phyloP scores from a whole-genome alignment of 2,888 invertebrate species.

The Merodon equestris region DNA sequence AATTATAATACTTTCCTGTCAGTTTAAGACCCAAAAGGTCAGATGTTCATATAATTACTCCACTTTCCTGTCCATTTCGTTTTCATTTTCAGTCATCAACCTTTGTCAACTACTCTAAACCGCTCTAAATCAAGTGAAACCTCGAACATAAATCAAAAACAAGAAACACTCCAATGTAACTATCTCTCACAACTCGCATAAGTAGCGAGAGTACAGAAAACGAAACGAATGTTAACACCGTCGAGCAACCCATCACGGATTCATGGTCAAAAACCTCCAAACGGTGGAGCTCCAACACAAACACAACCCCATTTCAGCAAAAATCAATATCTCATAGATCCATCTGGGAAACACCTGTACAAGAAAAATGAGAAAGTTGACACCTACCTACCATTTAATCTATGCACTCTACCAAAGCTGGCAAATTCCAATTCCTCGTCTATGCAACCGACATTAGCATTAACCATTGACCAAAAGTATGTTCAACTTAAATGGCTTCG shows the following conservation, averaged over 20 bases:
- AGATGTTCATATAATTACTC: too few species aligned
- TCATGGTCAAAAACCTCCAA: constrained; percentile 52
- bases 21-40: too few species aligned
- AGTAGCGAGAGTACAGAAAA: constrained; percentile 13
- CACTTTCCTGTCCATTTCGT: too few species aligned
- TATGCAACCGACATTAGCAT: constrained; percentile 61
- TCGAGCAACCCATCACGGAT: constrained; percentile 31
- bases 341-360: constrained; percentile 52
- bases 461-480: constrained; percentile 55
- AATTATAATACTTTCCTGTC: too few species aligned
- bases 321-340: constrained; percentile 11
- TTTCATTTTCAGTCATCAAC: neutral
- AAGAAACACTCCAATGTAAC: constrained; percentile 3
- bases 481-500: constrained; percentile 50
- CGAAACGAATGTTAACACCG: constrained; percentile 10
- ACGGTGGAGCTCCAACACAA: too few species aligned
- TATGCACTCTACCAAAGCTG: constrained; percentile 43
- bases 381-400: constrained; percentile 58
- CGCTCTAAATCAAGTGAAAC: constrained; percentile 34
- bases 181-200: constrained; percentile 22
- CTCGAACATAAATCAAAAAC: constrained; percentile 11
- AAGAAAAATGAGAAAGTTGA: constrained; percentile 64
- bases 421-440: constrained; percentile 39
- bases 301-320: too few species aligned
- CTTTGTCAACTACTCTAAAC: neutral